A percentile compares a stretch with the other conserved stretches of the same genome.
phyloP scores from a whole-genome alignment of 2,113 vertebrate genomes.

The Brevimyrus niger region DNA sequence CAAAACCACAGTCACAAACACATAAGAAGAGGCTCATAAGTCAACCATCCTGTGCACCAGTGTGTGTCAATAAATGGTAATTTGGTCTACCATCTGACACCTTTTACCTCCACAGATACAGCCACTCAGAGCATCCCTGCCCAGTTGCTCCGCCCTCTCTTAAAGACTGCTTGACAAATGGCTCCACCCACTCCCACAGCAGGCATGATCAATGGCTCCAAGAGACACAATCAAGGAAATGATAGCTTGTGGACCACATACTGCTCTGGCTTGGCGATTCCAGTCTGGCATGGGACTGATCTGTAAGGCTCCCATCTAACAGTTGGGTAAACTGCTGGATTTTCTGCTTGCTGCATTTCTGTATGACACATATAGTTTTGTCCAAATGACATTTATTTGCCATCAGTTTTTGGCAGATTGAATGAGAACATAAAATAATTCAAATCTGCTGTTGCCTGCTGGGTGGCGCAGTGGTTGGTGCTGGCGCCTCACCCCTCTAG shows the following conservation, averaged over 20 bases:
- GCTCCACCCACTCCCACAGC: constrained; percentile 1
- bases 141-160: background rate
- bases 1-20: background rate
- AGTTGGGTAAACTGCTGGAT: background rate
- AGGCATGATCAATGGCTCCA: background rate
- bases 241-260: background rate
- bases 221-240: background rate
- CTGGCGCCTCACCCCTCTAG: no score
- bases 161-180: background rate
- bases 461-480: background rate
- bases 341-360: background rate
- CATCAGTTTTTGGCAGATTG: background rate
- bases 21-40: background rate
- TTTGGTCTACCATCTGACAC: background rate
- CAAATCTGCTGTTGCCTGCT: background rate
- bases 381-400: background rate
- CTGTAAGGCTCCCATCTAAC: background rate
- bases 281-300: background rate
- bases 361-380: background rate
- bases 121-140: background rate
- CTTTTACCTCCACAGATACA: background rate
- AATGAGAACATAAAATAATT: background rate
- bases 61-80: background rate
- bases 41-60: background rate
- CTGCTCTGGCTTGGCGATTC: background rate